A percentile compares a stretch with the other conserved stretches of the same genome.
Conservation (phyloP, 2,113 vertebrate species). For the Misgurnus anguillicaudatus region DNA sequence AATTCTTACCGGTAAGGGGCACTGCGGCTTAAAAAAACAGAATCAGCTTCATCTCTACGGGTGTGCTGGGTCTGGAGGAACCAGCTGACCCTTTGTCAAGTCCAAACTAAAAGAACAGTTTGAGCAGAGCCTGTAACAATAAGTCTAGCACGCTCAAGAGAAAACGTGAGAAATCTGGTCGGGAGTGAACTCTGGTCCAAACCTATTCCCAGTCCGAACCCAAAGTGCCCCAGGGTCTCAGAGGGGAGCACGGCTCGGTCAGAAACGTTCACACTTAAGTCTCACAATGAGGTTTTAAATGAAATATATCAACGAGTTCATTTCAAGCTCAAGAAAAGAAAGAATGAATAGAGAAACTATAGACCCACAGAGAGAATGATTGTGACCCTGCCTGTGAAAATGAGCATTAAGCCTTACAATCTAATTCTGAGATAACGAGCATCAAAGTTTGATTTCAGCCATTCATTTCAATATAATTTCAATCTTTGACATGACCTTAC, state of each 20-base stretch:
- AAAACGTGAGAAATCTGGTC: slow-evolving; percentile 52
- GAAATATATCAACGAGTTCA: neutral
- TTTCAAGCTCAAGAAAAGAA: neutral
- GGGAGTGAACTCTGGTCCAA: slow-evolving; percentile 27
- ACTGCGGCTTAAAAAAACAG: neutral
- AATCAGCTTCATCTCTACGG: neutral
- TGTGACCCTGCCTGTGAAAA: neutral
- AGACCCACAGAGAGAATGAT: slow-evolving; percentile 14
- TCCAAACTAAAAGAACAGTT: slow-evolving; percentile 50
- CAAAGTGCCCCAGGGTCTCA: slow-evolving; percentile 7
- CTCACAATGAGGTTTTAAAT: slow-evolving; percentile 3
- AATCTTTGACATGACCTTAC: too few relatives aligned
- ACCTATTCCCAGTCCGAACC: slow-evolving; percentile 30
- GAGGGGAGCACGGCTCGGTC: neutral
- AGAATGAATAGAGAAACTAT: neutral
- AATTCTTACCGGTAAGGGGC: neutral
- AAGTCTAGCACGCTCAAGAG: slow-evolving; percentile 28
- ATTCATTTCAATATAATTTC: too few relatives aligned
- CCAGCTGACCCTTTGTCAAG: slow-evolving; percentile 52
- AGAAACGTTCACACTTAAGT: neutral
- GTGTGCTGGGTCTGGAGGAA: slow-evolving; percentile 42
- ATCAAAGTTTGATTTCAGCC: too few relatives aligned
- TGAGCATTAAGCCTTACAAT: too few relatives aligned
- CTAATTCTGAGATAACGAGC: too few relatives aligned
- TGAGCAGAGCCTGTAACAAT: slow-evolving; percentile 51